A percentile compares a stretch with the other conserved stretches of the same genome.
Conservation (phyloP, 2,797 vertebrate species). For the Buceros bicornis region DNA sequence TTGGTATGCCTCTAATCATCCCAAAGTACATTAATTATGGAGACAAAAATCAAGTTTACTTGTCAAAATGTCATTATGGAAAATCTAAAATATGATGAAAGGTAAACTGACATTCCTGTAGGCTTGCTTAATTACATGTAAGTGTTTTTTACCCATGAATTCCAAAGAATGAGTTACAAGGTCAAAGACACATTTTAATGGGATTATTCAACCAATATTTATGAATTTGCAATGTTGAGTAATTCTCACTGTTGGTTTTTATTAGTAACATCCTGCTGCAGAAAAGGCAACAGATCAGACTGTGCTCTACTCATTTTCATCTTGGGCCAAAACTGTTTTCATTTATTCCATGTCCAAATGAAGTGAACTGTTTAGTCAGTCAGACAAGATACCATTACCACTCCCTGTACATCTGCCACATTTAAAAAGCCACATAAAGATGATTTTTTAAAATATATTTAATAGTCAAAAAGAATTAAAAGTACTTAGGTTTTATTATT, state of each 20-base stretch:
- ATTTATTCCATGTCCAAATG: neutral
- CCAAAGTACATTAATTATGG: neutral
- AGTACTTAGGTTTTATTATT: neutral
- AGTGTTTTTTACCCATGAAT: slow-evolving; percentile 15
- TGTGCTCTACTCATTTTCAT: neutral
- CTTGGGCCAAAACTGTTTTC: slow-evolving; percentile 13
- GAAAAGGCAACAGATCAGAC: slow-evolving; percentile 3
- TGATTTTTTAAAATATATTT: neutral
- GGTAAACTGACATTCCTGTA: slow-evolving; percentile 2
- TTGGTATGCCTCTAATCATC: slow-evolving; percentile 26
- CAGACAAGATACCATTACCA: neutral
- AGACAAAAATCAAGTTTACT: slow-evolving; percentile 36
- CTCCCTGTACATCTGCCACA: neutral
- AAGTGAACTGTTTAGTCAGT: neutral
- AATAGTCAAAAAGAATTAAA: neutral
- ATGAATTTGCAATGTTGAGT: slow-evolving; percentile 3
- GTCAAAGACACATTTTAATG: neutral
- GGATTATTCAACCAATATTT: neutral
- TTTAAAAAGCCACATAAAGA: neutral
- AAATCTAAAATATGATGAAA: slow-evolving; percentile 25
- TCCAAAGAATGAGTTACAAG: neutral
- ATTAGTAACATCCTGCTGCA: slow-evolving; percentile 31
- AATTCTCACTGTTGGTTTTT: neutral
- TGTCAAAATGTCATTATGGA: slow-evolving; percentile 24
- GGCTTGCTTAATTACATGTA: neutral